Percentiles rank a stretch among this genome's conserved stretches.
These are phyloP conservation scores for Danaus chrysippus DNA, from an alignment of 2,888 invertebrate genomes.

Conservation along the genomic window DNA sequence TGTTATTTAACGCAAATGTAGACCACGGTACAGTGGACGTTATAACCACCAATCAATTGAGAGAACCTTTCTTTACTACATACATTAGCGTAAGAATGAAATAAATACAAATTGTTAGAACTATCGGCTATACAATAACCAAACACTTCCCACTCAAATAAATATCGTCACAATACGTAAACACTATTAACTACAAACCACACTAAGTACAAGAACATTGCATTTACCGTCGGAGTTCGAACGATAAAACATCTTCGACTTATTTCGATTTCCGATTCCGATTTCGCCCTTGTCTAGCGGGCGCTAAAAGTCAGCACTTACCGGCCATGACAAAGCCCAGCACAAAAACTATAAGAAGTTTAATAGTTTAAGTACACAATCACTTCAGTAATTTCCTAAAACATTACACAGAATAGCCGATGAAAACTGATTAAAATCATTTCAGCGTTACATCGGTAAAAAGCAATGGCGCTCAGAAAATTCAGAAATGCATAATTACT, in stretches of 20 bases:
- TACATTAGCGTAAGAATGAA: conserved; percentile 51
- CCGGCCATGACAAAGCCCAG: conserved; percentile 88
- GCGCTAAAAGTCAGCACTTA: conserved; percentile 83
- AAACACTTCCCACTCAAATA: conserved; percentile 64
- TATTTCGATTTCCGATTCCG: conserved; percentile 78
- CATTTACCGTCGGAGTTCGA: conserved; percentile 80
- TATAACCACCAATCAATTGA: conserved; percentile 50
- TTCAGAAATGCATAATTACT: conserved; percentile 75
- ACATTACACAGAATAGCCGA: conserved; percentile 78
- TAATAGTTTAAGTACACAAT: conserved; percentile 75
- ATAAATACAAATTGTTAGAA: conserved; percentile 59
- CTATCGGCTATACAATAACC: conserved; percentile 65
- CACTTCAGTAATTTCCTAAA: conserved; percentile 74
- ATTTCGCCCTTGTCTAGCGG: conserved; percentile 79
- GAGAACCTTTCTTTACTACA: conserved; percentile 54
- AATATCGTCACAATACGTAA: conserved; percentile 65
- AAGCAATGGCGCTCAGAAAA: conserved; percentile 79
- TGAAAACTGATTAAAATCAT: conserved; percentile 80
- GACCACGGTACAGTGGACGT: conserved; percentile 25
- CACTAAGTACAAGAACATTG: conserved; percentile 77
- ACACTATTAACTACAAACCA: conserved; percentile 72
- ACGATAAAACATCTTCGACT: conserved; percentile 80
- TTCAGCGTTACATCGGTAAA: conserved; percentile 78
- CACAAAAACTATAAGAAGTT: conserved; percentile 77
- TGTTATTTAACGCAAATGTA: conserved; percentile 39